Percentiles rank a stretch among this genome's conserved stretches.
These are phyloP conservation scores for Physella acuta DNA, from an alignment of 1,140 invertebrate species.

Conservation along the genomic window DNA sequence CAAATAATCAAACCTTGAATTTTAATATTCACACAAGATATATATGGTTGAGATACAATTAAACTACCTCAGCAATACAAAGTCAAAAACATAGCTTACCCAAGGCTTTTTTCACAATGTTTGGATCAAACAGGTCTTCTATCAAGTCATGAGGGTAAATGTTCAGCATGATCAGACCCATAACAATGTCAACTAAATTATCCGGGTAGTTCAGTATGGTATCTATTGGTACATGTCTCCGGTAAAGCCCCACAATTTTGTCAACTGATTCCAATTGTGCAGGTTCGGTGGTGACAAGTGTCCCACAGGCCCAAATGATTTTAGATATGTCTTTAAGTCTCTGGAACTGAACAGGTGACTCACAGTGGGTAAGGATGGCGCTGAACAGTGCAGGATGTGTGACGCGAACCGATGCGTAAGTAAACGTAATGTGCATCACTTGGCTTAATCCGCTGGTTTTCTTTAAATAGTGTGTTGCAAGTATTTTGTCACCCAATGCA, in stretches of 20 bases:
- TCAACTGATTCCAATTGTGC: not conserved
- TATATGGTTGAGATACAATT: too few relatives aligned
- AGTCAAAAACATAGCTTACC: not conserved
- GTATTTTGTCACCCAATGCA: constrained; percentile 2
- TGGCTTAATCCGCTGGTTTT: not conserved
- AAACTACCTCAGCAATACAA: too few relatives aligned
- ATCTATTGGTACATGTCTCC: not conserved
- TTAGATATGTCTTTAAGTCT: constrained; percentile 21
- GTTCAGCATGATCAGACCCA: constrained; percentile 11
- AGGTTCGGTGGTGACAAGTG: constrained; percentile 13
- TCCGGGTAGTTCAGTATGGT: constrained; percentile 10
- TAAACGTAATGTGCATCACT: constrained; percentile 22
- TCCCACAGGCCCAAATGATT: constrained; percentile 24
- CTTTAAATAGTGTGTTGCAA: not conserved
- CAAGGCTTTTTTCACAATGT: not conserved
- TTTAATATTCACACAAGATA: too few relatives aligned
- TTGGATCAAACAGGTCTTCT: constrained; percentile 1
- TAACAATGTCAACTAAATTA: constrained; percentile 12
- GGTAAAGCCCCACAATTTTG: not conserved
- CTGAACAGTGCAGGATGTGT: constrained; percentile 12
- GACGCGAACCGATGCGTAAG: constrained; percentile 18
- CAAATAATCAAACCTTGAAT: too few relatives aligned
- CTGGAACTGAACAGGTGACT: too few relatives aligned
- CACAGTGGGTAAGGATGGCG: not conserved
- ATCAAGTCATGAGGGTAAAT: constrained; percentile 3